phyloP scores from a whole-genome alignment of 1,140 invertebrate genomes.

The Macrosteles quadrilineatus region DNA sequence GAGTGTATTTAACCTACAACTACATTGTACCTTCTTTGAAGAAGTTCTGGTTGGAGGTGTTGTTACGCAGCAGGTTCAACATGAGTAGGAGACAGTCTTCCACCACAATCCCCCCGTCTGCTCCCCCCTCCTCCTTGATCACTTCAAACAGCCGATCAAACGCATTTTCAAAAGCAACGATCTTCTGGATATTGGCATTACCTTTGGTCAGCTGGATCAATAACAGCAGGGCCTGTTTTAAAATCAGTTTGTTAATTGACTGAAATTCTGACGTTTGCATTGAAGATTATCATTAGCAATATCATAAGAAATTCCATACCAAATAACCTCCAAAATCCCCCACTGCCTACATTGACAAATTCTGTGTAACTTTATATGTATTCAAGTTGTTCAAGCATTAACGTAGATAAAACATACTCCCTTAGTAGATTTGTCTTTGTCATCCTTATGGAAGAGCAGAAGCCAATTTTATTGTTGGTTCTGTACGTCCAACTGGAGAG shows the following conservation, averaged over 20 bases:
- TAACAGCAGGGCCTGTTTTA: conserved; percentile 75
- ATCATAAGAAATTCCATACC: no score
- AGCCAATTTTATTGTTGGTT: no score
- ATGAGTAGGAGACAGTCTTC: conserved; percentile 97
- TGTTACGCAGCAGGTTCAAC: conserved; percentile 92
- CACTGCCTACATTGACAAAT: no score
- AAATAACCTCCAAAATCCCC: no score
- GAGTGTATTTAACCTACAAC: no score
- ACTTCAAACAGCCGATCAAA: conserved; percentile 96
- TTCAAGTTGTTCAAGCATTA: no score
- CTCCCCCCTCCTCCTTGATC: conserved; percentile 87
- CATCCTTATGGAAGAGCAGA: no score
- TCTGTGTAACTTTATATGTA: no score
- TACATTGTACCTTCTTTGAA: conserved; percentile 98
- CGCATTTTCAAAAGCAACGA: conserved; percentile 98
- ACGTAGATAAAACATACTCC: no score
- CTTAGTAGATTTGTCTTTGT: no score
- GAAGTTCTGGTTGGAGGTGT: conserved; percentile 97
- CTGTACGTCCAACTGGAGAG: no score
- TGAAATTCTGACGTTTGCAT: background rate
- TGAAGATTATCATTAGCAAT: conserved; percentile 12
- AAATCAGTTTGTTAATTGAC: conserved; percentile 16
- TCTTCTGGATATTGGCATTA: conserved; percentile 99
- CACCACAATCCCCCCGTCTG: conserved; percentile 96
- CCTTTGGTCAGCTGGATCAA: conserved; percentile 91